A percentile compares a stretch with the other conserved stretches of the same genome.
Evolutionary conservation across 2,888 invertebrate genomes (phyloP).

Genomic region (Parthenolecanium corni): DNA sequence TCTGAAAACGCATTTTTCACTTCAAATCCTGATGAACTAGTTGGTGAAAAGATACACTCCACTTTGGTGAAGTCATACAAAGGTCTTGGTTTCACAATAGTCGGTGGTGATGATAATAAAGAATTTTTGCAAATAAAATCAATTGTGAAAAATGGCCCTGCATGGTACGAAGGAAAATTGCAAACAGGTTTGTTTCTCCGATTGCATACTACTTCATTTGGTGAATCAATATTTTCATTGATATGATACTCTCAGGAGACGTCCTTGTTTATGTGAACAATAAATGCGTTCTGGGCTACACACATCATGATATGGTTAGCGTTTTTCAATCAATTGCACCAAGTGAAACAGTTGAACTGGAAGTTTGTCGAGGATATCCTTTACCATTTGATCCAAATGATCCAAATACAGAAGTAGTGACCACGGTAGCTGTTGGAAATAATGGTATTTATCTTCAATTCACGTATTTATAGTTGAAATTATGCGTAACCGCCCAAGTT

Average conservation of each 20-base stretch:
- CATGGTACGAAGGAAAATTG: conserved; percentile 82
- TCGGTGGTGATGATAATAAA: conserved; percentile 77
- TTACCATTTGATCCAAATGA: conserved; percentile 92
- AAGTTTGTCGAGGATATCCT: conserved; percentile 90
- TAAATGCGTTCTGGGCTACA: conserved; percentile 81
- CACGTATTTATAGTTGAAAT: no score
- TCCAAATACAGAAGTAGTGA: conserved; percentile 89
- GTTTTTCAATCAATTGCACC: conserved; percentile 88
- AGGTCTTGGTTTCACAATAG: conserved; percentile 93
- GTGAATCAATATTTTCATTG: no score
- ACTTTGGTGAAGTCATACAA: conserved; percentile 78
- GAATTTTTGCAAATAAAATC: conserved; percentile 94
- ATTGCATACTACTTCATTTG: no score
- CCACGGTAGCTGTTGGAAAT: conserved; percentile 79
- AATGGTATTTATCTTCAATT: conserved; percentile 36
- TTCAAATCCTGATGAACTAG: conserved; percentile 72
- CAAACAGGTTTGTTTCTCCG: conserved; percentile 44
- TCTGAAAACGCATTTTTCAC: conserved; percentile 49
- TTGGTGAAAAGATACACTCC: conserved; percentile 77
- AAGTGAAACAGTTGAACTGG: conserved; percentile 74
- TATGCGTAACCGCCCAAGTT: no score
- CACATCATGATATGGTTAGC: conserved; percentile 88
- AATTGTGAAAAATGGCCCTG: conserved; percentile 89
- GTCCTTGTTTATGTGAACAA: conserved; percentile 86
- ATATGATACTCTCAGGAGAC: conserved; percentile 51